phyloP scores from a whole-genome alignment of 2,888 invertebrate genomes.

The Limnephilus rhombicus region DNA sequence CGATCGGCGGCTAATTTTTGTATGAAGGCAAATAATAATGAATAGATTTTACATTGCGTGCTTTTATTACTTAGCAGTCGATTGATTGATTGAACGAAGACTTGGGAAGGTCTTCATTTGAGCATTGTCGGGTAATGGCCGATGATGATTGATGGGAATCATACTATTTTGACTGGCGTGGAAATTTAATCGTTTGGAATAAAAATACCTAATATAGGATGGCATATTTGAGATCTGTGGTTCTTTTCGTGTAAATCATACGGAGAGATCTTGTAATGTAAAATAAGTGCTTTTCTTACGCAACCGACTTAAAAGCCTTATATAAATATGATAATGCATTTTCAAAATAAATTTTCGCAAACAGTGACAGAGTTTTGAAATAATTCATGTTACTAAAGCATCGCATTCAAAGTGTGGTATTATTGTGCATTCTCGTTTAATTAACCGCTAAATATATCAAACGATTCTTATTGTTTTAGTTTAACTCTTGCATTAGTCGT shows the following conservation, averaged over 20 bases:
- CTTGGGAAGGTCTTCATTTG: not conserved
- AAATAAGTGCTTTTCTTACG: not conserved
- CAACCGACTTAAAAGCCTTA: not conserved
- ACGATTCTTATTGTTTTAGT: conserved; percentile 24
- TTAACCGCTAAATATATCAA: conserved; percentile 15
- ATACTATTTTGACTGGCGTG: not conserved
- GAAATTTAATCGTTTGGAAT: not conserved
- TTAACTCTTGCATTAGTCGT: not conserved
- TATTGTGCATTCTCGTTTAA: not conserved
- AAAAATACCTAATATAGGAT: not conserved
- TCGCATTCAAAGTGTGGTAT: not conserved
- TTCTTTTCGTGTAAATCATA: not conserved
- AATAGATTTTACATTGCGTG: conserved; percentile 20
- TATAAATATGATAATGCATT: not conserved
- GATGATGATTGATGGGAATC: not conserved
- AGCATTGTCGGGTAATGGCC: not conserved
- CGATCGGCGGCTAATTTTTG: conserved; percentile 17
- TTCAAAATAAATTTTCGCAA: conserved; percentile 25
- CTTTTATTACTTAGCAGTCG: conserved; percentile 20
- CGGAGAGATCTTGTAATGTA: not conserved
- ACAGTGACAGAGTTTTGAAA: not conserved
- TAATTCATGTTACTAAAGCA: conserved; percentile 11
- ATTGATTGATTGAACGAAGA: not conserved
- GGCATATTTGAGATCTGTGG: not conserved
- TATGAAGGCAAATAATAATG: conserved; percentile 13